Base-by-base conservation (phyloP, 2,113 vertebrate genomes). In the Elgaria multicarinata region DNA sequence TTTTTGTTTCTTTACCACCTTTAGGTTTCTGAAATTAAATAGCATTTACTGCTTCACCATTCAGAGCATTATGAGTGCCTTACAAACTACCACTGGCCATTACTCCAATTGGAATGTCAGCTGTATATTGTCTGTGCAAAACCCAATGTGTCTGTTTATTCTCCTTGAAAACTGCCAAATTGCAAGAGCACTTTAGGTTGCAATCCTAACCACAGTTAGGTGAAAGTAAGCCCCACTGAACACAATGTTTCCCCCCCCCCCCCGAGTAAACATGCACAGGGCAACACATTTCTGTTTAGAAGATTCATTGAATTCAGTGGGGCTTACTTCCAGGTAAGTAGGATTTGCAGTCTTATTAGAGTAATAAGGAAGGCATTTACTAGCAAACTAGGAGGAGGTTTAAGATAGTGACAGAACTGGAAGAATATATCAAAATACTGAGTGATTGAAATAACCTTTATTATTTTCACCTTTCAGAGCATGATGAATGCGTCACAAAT, bases 1-100 rank as follows among this genome's bases (percentile, higher is more conserved):
- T 46, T 18, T 42, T 88, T 81, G 13, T 44, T 86, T 67, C 53
- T 36, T 12, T 53, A 50, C 42, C 50, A 31, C 42, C n/a, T 64
- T 9, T 77, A 53, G 12, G 44, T 62, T 50, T 6, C 28, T 69
- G 39, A n/a, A 90, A 84, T 22, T 87, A 87, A 89, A 18, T 31
- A 66, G 26, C 8, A 3, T 66, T 94, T 46, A 42, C 94, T 80
- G 22, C 83, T 95, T 92, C 88, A 69, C 74, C 71, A 97, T 97
- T 85, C 93, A 99, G 99, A 99, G 96, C 99, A 99, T 8, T 98
- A 99, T 0, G 99, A 99, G 93, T 99, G 99, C 82, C 74, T 5
- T 94, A 99, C 98, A 42, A 98, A 50, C 46, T 50, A 50, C 46
- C 46, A 50, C 46, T 8, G 8, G 46, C 46, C 46, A 50, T 3